Base-by-base conservation (phyloP, 2,113 vertebrate species). In the Loxodonta africana region DNA sequence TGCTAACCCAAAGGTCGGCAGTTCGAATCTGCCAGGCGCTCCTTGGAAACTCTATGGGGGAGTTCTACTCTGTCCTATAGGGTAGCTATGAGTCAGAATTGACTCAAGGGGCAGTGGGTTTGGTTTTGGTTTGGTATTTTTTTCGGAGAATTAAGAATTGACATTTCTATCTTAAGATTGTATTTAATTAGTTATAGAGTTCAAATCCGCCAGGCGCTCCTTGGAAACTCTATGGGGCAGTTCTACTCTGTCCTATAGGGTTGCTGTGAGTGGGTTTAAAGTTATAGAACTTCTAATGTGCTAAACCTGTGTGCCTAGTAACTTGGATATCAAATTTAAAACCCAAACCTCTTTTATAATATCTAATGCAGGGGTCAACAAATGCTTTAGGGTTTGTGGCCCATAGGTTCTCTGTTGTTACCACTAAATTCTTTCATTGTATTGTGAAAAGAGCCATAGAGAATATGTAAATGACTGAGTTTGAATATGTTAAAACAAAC, bases 141-240 rank as follows among this genome's bases (percentile, higher is more conserved):
- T 83, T 62, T 26, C 25, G 87, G 18, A 85, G 74, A 88, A 77
- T 62, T 83, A 90, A 18, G 41, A 95, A 95, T 95, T 80, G 77
- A 48, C 8, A 69, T 76, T 67, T 77, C 41, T 87, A 25, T 85
- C 25, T 82, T 93, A 81, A 21, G 12, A 30, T 37, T 37, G 37
- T 37, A 37, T 37, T 37, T 37, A 37, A 37, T 37, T 37, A 37
- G 37, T 37, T 37, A 37, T 37, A 37, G 37, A 37, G 37, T 37
- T 37, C 37, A 37, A 37, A 37, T 37, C 37, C 37, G 37, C 37
- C 37, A 37, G 37, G 37, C 37, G 37, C 37, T 37, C 37, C 37
- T 37, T 37, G 37, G 37, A 37, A 37, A 37, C 37, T 37, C 37
- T 37, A 37, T 37, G 37, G 37, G 37, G 37, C 37, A 37, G 37